Evolutionary conservation across 1,140 invertebrate species (phyloP).

Genomic region (Brachionus koreanus): DNA sequence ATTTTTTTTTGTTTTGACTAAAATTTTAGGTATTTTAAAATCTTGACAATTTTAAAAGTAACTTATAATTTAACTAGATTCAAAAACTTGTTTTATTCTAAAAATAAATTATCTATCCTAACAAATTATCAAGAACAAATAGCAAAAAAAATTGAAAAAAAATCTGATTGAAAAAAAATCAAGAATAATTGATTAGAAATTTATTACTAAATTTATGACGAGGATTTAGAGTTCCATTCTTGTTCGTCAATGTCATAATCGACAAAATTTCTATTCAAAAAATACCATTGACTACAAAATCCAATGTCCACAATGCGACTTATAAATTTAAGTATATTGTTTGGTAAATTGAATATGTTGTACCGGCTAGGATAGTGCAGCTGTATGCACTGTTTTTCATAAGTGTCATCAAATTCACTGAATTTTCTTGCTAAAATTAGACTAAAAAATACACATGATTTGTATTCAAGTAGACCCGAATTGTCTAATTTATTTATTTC

Average conservation of each 20-base stretch:
- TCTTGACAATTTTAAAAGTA: not conserved
- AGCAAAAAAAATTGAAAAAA: not conserved
- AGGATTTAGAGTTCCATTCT: constrained; percentile 19
- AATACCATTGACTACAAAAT: constrained; percentile 27
- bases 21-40: not conserved
- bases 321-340: constrained; percentile 12
- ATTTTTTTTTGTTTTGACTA: too few species aligned
- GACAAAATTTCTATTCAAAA: constrained; percentile 31
- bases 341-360: constrained; percentile 34
- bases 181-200: not conserved
- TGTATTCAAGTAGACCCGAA: not conserved
- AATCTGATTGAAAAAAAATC: not conserved
- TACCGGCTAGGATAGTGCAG: constrained; percentile 28
- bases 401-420: not conserved
- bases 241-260: constrained; percentile 30
- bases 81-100: not conserved
- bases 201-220: not conserved
- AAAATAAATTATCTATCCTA: not conserved
- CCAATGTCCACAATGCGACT: constrained; percentile 37
- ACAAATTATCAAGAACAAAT: not conserved
- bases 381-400: constrained; percentile 29
- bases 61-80: not conserved
- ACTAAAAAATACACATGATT: constrained; percentile 41
- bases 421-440: constrained; percentile 18
- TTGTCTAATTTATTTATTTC: constrained; percentile 42